Evolutionary conservation across 2,888 invertebrate species (phyloP).

Genomic region (Lycia hirtaria): DNA sequence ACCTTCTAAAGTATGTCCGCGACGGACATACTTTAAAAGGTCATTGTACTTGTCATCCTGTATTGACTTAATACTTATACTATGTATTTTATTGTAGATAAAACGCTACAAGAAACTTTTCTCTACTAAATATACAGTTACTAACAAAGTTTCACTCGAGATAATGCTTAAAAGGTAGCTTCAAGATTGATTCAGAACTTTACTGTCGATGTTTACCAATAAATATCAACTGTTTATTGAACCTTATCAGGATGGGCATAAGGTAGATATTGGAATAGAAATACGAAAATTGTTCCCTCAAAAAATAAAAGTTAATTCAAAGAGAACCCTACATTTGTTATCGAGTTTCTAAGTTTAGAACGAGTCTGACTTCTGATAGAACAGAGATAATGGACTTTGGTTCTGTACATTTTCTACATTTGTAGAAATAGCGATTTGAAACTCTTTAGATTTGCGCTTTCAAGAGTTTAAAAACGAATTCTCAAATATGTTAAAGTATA

Average conservation of each 20-base stretch:
- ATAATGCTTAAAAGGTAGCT: neutral
- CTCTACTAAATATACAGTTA: no score
- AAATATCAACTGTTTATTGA: neutral
- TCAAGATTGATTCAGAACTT: neutral
- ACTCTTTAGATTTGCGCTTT: neutral
- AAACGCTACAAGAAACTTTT: neutral
- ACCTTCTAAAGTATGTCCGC: no score
- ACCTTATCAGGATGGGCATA: neutral
- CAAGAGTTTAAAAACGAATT: neutral
- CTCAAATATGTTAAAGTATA: neutral
- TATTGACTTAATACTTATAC: no score
- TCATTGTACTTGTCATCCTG: no score
- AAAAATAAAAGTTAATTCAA: constrained; percentile 2
- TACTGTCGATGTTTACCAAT: neutral
- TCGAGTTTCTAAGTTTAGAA: constrained; percentile 5
- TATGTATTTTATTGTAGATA: neutral
- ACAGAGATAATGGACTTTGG: constrained; percentile 11
- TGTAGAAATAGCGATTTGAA: constrained; percentile 3
- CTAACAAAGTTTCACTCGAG: constrained; percentile 1
- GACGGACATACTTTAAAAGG: no score
- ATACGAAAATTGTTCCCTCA: neutral
- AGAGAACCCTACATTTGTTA: constrained; percentile 4
- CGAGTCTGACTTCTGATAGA: constrained; percentile 11
- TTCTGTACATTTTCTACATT: constrained; percentile 2
- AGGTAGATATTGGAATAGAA: neutral